These are phyloP conservation scores for Palythoa heliodiscus DNA, from an alignment of 92 coral and sea anemone genomes.

Conservation along the genomic window DNA sequence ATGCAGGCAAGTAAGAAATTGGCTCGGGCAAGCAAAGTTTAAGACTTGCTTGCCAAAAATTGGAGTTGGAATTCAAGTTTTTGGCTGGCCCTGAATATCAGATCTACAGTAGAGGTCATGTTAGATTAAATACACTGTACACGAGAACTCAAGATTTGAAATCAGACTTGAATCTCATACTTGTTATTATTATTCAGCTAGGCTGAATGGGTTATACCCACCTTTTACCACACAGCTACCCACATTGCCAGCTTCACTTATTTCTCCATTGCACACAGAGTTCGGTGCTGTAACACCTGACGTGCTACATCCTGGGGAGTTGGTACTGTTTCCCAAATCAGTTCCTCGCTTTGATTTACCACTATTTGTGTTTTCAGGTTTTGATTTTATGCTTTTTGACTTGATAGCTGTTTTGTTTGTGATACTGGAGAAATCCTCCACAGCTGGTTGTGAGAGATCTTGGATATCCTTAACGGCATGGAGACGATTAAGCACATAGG, in stretches of 20 bases:
- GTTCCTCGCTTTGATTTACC: slow-evolving; percentile 57
- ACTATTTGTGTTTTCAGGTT: slow-evolving; percentile 56
- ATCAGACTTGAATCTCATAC: no score
- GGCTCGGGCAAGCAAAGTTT: no score
- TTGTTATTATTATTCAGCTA: no score
- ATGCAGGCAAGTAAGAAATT: no score
- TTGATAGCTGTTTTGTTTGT: slow-evolving; percentile 58
- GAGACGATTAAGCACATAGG: slow-evolving; percentile 77
- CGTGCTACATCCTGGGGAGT: slow-evolving; percentile 32
- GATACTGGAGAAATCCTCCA: slow-evolving; percentile 68
- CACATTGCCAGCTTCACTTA: slow-evolving; percentile 28
- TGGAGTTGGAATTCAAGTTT: no score
- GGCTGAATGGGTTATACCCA: background rate
- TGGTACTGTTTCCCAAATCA: slow-evolving; percentile 22
- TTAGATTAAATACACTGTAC: no score
- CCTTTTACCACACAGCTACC: slow-evolving; percentile 51
- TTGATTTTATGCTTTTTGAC: slow-evolving; percentile 58
- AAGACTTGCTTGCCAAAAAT: no score
- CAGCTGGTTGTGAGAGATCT: slow-evolving; percentile 88
- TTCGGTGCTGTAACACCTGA: background rate
- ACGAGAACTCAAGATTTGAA: no score
- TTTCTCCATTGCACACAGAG: slow-evolving; percentile 64
- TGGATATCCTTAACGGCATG: slow-evolving; percentile 81
- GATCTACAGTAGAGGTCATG: no score
- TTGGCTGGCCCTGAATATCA: no score